These are phyloP conservation scores for Pseudomyrmex sp. DNA, from an alignment of 1,140 invertebrate species.

Conservation along the genomic window DNA sequence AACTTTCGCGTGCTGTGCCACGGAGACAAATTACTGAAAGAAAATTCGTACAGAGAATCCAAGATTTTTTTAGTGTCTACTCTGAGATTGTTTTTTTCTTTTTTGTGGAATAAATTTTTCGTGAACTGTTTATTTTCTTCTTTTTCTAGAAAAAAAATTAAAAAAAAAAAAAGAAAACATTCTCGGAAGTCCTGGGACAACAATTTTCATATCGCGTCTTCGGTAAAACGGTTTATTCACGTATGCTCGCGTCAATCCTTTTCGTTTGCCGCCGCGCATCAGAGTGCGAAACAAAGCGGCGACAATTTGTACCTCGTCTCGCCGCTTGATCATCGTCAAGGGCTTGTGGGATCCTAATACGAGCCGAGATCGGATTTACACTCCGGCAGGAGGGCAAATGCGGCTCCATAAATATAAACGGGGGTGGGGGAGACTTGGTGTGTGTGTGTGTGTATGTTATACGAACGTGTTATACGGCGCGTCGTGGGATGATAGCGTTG, in stretches of 20 bases:
- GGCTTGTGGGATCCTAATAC: constrained; percentile 34
- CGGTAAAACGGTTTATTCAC: not conserved
- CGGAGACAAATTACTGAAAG: no score
- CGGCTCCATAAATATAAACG: constrained; percentile 66
- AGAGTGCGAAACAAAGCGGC: not conserved
- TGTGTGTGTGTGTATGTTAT: no score
- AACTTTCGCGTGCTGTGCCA: constrained; percentile 21
- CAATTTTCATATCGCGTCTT: not conserved
- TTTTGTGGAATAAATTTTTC: not conserved
- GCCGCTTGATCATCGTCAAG: constrained; percentile 11
- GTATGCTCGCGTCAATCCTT: not conserved
- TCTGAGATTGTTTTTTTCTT: not conserved
- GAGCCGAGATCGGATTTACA: constrained; percentile 68
- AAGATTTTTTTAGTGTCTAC: not conserved
- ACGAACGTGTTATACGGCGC: constrained; percentile 53
- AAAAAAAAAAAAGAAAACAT: not conserved
- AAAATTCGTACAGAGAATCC: no score
- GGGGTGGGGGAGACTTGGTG: no score
- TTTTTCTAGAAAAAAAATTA: not conserved
- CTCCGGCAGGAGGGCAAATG: constrained; percentile 53
- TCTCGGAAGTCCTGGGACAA: no score
- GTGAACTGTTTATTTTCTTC: not conserved
- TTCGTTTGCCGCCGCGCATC: not conserved
- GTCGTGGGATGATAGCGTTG: constrained; percentile 50
- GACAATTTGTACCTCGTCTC: not conserved